Evolutionary conservation across 2,797 vertebrate genomes (phyloP).

Genomic region (Australoheros facetus): DNA sequence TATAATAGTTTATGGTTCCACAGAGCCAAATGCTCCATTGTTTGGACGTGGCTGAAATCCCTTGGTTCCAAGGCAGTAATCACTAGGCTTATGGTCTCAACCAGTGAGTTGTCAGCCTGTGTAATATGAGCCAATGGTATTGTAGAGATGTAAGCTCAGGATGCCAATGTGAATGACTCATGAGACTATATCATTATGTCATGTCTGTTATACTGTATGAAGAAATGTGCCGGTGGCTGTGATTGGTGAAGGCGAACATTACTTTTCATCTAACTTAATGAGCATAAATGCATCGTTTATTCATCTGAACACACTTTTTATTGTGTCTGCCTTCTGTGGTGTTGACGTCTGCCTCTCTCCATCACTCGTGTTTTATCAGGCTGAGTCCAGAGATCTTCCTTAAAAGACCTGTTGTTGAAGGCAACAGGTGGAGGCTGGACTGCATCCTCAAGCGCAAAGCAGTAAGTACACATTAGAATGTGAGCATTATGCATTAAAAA

Average conservation of each 20-base stretch:
- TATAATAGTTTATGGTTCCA: constrained; percentile 18
- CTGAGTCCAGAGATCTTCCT: constrained; percentile 98
- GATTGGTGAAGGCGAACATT: background rate
- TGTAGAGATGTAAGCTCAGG: constrained; percentile 24
- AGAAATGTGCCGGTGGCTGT: background rate
- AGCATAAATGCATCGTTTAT: background rate
- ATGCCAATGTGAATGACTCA: constrained; percentile 44
- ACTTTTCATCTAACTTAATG: background rate
- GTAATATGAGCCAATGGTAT: constrained; percentile 38
- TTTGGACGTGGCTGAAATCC: constrained; percentile 32
- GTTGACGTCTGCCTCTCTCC: background rate
- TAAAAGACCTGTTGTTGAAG: constrained; percentile 96
- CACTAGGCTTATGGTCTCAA: constrained; percentile 47
- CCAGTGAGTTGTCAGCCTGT: constrained; percentile 42
- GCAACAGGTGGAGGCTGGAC: constrained; percentile 95
- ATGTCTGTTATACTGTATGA: constrained; percentile 17
- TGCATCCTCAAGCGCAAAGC: constrained; percentile 94
- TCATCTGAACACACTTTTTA: background rate
- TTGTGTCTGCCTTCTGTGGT: background rate
- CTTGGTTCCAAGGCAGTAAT: constrained; percentile 42
- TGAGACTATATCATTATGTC: constrained; percentile 36
- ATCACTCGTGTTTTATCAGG: constrained; percentile 69
- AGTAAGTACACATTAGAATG: constrained; percentile 77
- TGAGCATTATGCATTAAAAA: background rate
- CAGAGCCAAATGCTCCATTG: background rate